These are phyloP conservation scores for Ictalurus furcatus DNA, from an alignment of 2,113 vertebrate species.

Conservation along the genomic window DNA sequence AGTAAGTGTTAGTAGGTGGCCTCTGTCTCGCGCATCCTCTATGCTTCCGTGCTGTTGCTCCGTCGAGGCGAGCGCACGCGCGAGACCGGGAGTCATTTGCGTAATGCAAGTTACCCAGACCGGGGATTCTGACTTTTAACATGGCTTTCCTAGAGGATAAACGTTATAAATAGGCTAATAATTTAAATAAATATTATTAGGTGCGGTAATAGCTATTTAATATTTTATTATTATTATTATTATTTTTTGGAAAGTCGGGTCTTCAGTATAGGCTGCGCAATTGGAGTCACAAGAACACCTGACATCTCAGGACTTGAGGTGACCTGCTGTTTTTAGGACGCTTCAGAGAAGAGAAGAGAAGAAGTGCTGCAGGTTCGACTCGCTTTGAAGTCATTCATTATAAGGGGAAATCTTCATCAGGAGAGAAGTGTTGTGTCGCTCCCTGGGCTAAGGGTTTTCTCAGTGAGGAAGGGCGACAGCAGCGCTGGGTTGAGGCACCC, in stretches of 20 bases:
- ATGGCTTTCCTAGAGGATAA: not conserved
- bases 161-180: not conserved
- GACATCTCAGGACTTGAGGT: not conserved
- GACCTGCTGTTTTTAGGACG: not conserved
- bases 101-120: not conserved
- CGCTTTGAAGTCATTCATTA: not conserved
- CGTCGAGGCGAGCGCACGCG: slow-evolving; percentile 1
- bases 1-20: slow-evolving; percentile 1
- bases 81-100: not conserved
- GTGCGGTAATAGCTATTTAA: not conserved
- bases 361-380: not conserved
- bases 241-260: not conserved
- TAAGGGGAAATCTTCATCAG: not conserved
- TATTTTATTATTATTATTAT: not conserved
- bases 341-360: not conserved
- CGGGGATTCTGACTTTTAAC: not conserved
- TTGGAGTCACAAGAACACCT: slow-evolving; percentile 17
- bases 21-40: slow-evolving; percentile 25
- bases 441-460: not conserved
- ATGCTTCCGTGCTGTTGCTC: not conserved
- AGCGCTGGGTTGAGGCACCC: not conserved
- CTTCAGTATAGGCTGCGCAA: not conserved
- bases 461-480: not conserved
- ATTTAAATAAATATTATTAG: not conserved
- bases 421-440: not conserved